A percentile compares a stretch with the other conserved stretches of the same genome.
phyloP scores from a whole-genome alignment of 2,113 vertebrate species.

The Aphyosemion australe region DNA sequence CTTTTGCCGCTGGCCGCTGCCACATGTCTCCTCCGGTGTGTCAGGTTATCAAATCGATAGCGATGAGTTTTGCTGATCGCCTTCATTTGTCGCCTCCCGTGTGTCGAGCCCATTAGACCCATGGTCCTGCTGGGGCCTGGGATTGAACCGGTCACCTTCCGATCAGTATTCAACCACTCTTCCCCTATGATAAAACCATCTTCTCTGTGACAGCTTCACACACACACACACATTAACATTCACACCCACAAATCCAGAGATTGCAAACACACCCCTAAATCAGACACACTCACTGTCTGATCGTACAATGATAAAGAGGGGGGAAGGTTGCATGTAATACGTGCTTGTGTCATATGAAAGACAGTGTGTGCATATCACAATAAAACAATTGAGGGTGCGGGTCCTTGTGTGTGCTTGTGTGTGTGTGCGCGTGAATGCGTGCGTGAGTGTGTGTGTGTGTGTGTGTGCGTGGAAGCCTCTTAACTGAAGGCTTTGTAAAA shows the following conservation, averaged over 20 bases:
- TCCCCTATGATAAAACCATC: conserved; percentile 54
- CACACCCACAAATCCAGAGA: conserved; percentile 15
- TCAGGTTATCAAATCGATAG: too few relatives aligned
- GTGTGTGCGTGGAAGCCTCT: conserved; percentile 47
- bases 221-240: conserved; percentile 16
- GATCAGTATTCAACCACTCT: too few relatives aligned
- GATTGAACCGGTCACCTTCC: too few relatives aligned
- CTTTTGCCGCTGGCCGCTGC: too few relatives aligned
- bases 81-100: too few relatives aligned
- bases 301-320: conserved; percentile 41
- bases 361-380: conserved; percentile 16
- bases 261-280: conserved; percentile 6
- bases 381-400: conserved; percentile 27
- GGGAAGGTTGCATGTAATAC: conserved; percentile 23
- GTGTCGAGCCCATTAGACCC: too few relatives aligned
- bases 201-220: conserved; percentile 62
- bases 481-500: conserved; percentile 68
- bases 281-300: conserved; percentile 10
- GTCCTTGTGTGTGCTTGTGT: conserved; percentile 30
- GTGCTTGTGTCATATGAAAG: conserved; percentile 9
- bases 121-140: too few relatives aligned
- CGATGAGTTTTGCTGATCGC: too few relatives aligned
- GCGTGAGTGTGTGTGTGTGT: conserved; percentile 28
- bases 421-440: conserved; percentile 22
- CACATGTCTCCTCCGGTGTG: too few relatives aligned